A percentile compares a stretch with the other conserved stretches of the same genome.
phyloP scores from a whole-genome alignment of 53 echinoderm and acorn worm genomes.

The Mesocentrotus franciscanus region DNA sequence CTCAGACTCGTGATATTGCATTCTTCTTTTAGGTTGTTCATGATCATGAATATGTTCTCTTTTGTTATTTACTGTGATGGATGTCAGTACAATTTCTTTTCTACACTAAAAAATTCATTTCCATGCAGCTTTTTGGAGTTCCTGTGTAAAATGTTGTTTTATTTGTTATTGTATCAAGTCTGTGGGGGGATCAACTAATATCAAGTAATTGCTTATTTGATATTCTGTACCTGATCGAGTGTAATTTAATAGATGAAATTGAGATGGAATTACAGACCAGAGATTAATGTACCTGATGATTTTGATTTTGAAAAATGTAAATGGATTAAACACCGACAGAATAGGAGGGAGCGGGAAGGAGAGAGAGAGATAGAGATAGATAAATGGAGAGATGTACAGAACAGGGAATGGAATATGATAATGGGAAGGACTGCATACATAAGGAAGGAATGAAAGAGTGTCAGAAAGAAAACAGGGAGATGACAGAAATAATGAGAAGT shows the following conservation, averaged over 20 bases:
- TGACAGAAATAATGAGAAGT: background rate
- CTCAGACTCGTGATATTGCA: background rate
- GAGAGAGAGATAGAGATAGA: background rate
- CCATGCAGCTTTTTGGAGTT: background rate
- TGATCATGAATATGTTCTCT: background rate
- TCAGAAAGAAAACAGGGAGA: too few relatives aligned
- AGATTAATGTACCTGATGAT: too few relatives aligned
- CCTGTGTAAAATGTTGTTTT: background rate
- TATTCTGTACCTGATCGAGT: too few relatives aligned
- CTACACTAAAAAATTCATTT: constrained; percentile 27
- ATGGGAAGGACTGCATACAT: background rate
- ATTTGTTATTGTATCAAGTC: background rate
- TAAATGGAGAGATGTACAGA: too few relatives aligned
- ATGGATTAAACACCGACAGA: too few relatives aligned
- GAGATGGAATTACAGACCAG: too few relatives aligned
- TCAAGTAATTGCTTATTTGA: too few relatives aligned
- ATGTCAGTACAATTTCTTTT: background rate
- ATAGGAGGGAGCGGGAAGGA: background rate
- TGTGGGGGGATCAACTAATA: background rate
- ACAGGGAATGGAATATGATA: background rate
- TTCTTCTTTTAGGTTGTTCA: background rate
- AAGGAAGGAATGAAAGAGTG: too few relatives aligned
- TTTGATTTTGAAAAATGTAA: too few relatives aligned
- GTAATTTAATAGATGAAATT: too few relatives aligned
- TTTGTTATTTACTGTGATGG: background rate